phyloP scores from a whole-genome alignment of 2,113 vertebrate species.

The Brachirus orientalis region DNA sequence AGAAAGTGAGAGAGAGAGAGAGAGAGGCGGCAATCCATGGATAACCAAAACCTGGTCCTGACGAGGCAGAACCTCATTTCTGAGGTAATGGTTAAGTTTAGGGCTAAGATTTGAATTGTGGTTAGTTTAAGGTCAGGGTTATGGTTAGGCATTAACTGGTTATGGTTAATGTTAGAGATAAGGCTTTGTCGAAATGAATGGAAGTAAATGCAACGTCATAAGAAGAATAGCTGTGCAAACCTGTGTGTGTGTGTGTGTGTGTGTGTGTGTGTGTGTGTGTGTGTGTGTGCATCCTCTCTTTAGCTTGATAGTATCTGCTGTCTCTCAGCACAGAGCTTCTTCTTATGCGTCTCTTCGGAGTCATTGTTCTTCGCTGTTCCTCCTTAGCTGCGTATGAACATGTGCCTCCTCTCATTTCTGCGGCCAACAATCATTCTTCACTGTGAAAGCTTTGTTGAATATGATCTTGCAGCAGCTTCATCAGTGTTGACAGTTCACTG shows the following conservation, averaged over 20 bases:
- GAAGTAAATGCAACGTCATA: no score
- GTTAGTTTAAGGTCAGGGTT: no score
- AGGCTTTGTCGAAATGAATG: no score
- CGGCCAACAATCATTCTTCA: constrained; percentile 47
- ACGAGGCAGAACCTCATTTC: no score
- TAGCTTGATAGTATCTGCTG: constrained; percentile 9
- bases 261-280: constrained; percentile 25
- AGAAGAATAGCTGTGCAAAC: no score
- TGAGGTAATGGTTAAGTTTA: no score
- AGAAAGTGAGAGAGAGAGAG: no score
- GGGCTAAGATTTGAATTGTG: no score
- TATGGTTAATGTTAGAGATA: no score
- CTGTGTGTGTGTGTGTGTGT: constrained; percentile 27
- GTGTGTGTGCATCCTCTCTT: not conserved
- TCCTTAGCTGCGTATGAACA: constrained; percentile 29
- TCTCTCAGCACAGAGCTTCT: constrained; percentile 10
- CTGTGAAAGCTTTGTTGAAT: constrained; percentile 50
- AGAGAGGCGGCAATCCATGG: no score
- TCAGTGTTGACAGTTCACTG: constrained; percentile 52
- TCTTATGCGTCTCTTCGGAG: constrained; percentile 27
- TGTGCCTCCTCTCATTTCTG: constrained; percentile 41
- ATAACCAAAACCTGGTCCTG: no score
- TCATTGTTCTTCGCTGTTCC: constrained; percentile 21
- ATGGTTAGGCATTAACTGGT: no score
- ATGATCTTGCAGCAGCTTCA: constrained; percentile 61